These are phyloP conservation scores for Eupithecia exiguata DNA, from an alignment of 2,888 invertebrate species.

Conservation along the genomic window DNA sequence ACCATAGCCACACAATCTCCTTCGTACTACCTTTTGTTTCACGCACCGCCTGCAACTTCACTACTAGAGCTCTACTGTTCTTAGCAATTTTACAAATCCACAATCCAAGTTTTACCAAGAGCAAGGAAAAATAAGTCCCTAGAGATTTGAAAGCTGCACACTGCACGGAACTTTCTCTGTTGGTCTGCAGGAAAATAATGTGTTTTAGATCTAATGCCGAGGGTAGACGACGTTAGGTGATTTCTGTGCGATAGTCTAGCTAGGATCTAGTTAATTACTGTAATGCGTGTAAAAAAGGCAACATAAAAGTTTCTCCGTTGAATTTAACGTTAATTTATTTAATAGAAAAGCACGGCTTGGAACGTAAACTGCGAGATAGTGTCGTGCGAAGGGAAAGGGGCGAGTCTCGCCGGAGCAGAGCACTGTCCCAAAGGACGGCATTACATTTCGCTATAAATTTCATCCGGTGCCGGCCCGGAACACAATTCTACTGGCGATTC, in stretches of 20 bases:
- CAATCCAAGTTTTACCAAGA: not conserved
- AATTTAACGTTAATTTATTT: conserved; percentile 56
- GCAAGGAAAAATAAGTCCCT: not conserved
- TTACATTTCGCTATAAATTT: conserved; percentile 72
- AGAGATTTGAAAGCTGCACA: conserved; percentile 2
- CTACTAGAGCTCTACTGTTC: conserved; percentile 50
- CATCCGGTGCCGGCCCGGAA: conserved; percentile 61
- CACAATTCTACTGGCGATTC: conserved; percentile 66
- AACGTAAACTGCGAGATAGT: conserved; percentile 55
- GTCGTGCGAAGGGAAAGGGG: conserved; percentile 51
- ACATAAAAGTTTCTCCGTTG: conserved; percentile 28
- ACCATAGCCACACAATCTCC: conserved; percentile 66
- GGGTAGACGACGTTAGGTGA: not conserved
- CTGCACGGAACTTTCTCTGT: not conserved
- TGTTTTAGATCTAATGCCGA: conserved; percentile 2
- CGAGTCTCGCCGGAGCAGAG: conserved; percentile 51
- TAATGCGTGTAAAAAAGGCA: conserved; percentile 23
- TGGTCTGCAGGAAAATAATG: not conserved
- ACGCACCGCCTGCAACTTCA: conserved; percentile 61
- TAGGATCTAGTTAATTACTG: conserved; percentile 20
- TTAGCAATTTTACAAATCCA: conserved; percentile 5
- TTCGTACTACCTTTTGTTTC: conserved; percentile 68
- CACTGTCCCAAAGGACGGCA: conserved; percentile 62
- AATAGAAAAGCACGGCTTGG: conserved; percentile 53
- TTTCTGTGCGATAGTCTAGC: not conserved